phyloP scores from a whole-genome alignment of 1,140 invertebrate genomes.

The Triops cancriformis region DNA sequence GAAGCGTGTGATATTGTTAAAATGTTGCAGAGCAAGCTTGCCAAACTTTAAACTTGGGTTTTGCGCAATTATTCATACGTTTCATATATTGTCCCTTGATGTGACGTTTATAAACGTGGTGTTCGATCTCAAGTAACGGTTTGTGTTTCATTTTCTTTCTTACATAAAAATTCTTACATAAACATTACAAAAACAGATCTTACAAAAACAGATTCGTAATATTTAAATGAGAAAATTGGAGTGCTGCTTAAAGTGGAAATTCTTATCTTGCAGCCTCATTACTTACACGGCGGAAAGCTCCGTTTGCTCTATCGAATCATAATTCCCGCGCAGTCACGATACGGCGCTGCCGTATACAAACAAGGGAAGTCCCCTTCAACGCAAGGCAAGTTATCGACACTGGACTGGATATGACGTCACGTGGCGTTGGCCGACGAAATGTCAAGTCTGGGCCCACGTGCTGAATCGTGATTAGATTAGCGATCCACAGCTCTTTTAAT shows the following conservation, averaged over 20 bases:
- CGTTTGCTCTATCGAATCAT: no score
- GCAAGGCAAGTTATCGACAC: conserved; percentile 2
- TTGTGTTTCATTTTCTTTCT: no score
- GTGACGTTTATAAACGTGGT: no score
- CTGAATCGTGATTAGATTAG: conserved; percentile 6
- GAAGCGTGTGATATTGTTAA: conserved; percentile 55
- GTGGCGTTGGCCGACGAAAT: background rate
- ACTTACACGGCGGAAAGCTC: no score
- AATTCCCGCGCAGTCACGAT: background rate
- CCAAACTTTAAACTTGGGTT: background rate
- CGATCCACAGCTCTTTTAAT: background rate
- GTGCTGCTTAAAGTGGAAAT: no score
- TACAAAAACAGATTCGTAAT: no score
- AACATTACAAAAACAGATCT: no score
- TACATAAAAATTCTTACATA: no score
- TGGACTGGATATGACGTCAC: background rate
- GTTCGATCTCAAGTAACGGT: no score
- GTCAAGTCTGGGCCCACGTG: background rate
- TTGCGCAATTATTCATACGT: background rate
- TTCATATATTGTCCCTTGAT: no score
- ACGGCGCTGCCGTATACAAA: background rate
- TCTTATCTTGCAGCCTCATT: no score
- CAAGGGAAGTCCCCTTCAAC: background rate
- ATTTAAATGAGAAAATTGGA: no score
- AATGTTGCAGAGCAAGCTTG: conserved; percentile 4